Percentiles rank a stretch among this genome's conserved stretches.
phyloP scores from a whole-genome alignment of 2,888 invertebrate species.

The Stenchaetothrips biformis region DNA sequence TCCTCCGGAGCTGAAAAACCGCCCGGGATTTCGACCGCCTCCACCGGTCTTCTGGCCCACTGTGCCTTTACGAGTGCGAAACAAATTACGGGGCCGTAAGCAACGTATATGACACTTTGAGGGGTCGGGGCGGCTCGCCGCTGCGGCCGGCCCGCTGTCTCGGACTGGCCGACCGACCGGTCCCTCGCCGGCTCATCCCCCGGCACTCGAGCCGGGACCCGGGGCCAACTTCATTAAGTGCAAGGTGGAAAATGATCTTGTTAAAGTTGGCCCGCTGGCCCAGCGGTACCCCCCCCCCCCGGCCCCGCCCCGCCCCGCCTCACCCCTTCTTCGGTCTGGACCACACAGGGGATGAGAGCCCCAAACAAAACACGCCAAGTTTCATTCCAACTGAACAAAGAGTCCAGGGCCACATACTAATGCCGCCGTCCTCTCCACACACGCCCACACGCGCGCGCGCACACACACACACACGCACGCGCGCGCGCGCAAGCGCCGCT shows the following conservation, averaged over 20 bases:
- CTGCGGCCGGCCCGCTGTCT: neutral
- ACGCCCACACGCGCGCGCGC: neutral
- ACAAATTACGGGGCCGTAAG: no score
- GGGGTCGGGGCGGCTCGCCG: neutral
- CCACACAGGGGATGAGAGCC: neutral
- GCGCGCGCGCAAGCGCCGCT: neutral
- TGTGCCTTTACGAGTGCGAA: no score
- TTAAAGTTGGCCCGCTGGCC: slow-evolving; percentile 7
- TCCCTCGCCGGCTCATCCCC: neutral
- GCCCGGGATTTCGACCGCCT: no score
- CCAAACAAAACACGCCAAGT: slow-evolving; percentile 8
- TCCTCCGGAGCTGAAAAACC: no score
- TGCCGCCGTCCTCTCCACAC: neutral
- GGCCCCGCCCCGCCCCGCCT: neutral
- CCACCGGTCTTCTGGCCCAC: no score
- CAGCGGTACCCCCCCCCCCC: neutral
- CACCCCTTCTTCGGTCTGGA: neutral
- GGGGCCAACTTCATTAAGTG: slow-evolving; percentile 21
- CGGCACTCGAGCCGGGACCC: neutral
- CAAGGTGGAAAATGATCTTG: slow-evolving; percentile 24
- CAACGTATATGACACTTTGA: neutral
- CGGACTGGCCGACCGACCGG: neutral
- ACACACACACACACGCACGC: neutral
- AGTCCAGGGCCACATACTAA: neutral
- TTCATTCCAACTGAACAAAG: slow-evolving; percentile 21